A percentile compares a stretch with the other conserved stretches of the same genome.
phyloP scores from a whole-genome alignment of 2,797 vertebrate genomes.

The Hemitrygon akajei region DNA sequence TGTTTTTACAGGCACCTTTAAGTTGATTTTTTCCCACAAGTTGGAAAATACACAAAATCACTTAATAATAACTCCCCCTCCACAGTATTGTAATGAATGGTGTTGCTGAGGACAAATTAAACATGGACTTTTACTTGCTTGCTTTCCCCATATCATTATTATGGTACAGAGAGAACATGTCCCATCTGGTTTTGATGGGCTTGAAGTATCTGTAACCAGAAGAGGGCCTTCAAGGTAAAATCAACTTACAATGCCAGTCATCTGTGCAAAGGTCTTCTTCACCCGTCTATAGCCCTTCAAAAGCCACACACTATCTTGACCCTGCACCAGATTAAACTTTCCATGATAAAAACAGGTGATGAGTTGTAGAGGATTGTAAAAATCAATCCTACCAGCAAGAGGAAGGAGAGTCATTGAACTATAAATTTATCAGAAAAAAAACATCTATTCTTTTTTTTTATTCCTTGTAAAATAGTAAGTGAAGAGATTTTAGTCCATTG shows the following conservation, averaged over 20 bases:
- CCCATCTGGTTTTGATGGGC: too few relatives aligned
- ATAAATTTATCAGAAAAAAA: not conserved
- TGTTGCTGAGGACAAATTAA: too few relatives aligned
- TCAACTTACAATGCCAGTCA: not conserved
- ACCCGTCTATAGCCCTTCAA: not conserved
- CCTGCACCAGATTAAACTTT: not conserved
- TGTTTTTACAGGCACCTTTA: too few relatives aligned
- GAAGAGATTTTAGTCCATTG: not conserved
- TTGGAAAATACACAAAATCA: too few relatives aligned
- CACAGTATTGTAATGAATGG: too few relatives aligned
- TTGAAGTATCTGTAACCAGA: too few relatives aligned
- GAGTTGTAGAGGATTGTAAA: not conserved
- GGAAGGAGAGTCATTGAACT: not conserved
- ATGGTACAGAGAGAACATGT: too few relatives aligned
- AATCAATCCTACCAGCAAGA: not conserved
- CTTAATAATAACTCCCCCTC: too few relatives aligned
- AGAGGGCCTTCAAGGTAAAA: too few relatives aligned
- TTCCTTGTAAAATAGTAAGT: not conserved
- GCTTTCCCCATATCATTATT: too few relatives aligned
- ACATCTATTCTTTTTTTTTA: not conserved
- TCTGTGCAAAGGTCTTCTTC: not conserved
- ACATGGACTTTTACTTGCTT: too few relatives aligned
- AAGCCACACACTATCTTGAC: not conserved
- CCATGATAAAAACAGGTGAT: not conserved
- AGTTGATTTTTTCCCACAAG: too few relatives aligned